Evolutionary conservation across 2,113 vertebrate genomes (phyloP).

Genomic region (Sapayoa aenigma): DNA sequence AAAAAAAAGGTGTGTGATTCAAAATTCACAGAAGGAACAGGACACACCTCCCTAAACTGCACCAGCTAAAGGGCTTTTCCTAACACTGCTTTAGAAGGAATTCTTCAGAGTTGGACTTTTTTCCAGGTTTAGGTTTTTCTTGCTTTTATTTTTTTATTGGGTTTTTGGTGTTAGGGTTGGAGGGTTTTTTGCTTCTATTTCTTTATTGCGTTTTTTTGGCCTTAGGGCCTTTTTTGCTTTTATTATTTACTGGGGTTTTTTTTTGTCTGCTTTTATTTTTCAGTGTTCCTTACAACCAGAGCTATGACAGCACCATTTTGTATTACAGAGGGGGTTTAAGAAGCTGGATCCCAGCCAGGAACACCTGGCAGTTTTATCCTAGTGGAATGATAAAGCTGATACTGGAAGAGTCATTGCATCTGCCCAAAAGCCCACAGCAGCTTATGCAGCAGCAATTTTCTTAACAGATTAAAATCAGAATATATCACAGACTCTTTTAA

Average conservation of each 20-base stretch:
- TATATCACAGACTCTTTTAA: neutral
- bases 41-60: neutral
- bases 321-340: neutral
- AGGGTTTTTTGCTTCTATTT: neutral
- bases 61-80: neutral
- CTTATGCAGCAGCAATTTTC: neutral
- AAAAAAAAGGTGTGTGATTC: neutral
- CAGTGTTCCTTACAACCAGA: neutral
- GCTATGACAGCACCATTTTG: neutral
- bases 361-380: neutral
- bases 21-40: neutral
- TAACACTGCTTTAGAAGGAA: neutral
- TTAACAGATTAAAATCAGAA: neutral
- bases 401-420: neutral
- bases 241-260: neutral
- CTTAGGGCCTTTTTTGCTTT: neutral
- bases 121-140: too few species aligned
- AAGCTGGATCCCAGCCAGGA: neutral
- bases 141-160: neutral
- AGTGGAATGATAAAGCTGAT: neutral
- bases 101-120: neutral
- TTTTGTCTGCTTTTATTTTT: neutral
- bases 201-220: neutral
- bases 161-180: fast-evolving
- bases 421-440: neutral